These are phyloP conservation scores for Chloromyia formosa DNA, from an alignment of 2,888 invertebrate species.

Conservation along the genomic window DNA sequence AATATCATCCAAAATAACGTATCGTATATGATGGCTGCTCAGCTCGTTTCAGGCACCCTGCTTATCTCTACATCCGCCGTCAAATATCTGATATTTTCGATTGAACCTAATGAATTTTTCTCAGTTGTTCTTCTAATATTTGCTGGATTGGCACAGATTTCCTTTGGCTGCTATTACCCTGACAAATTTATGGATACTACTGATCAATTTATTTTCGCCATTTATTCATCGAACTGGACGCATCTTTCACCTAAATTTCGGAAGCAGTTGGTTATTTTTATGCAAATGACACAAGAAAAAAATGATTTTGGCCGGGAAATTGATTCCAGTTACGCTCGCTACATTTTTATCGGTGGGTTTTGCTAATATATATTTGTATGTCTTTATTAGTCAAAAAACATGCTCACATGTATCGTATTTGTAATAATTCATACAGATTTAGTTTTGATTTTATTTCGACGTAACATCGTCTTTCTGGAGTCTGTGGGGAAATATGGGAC, in stretches of 20 bases:
- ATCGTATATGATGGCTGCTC: background rate
- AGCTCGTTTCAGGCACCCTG: background rate
- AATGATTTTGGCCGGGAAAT: slow-evolving; percentile 34
- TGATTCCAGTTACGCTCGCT: slow-evolving; percentile 4
- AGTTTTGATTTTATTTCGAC: too few relatives aligned
- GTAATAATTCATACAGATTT: too few relatives aligned
- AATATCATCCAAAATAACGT: background rate
- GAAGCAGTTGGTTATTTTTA: slow-evolving; percentile 36
- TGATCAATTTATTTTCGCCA: slow-evolving; percentile 8
- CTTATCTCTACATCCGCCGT: background rate
- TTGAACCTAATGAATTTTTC: background rate
- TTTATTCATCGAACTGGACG: slow-evolving; percentile 42
- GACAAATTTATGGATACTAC: background rate
- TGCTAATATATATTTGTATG: too few relatives aligned
- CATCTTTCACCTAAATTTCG: slow-evolving; percentile 23
- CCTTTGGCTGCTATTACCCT: slow-evolving; percentile 19
- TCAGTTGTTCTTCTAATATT: background rate
- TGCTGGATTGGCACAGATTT: background rate
- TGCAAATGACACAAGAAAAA: slow-evolving; percentile 27
- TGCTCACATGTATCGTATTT: too few relatives aligned
- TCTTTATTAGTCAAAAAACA: too few relatives aligned
- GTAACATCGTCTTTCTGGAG: too few relatives aligned
- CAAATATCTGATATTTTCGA: background rate
- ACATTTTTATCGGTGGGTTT: slow-evolving; percentile 41
- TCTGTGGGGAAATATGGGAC: too few relatives aligned